Conservation (phyloP, 2,797 vertebrate genomes). For the Neostethus bicornis region DNA sequence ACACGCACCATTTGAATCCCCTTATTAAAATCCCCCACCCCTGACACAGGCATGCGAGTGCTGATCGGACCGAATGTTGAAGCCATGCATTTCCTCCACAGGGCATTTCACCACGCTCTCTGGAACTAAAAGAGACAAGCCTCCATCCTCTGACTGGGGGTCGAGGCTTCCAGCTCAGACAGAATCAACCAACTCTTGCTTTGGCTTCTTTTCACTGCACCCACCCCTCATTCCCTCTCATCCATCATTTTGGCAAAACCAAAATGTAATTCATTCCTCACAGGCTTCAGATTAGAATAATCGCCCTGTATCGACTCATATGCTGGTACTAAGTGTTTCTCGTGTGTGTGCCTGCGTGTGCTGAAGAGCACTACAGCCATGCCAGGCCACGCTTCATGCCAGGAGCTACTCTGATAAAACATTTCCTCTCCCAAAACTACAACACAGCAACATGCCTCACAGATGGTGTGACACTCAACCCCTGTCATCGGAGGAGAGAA, state of each 20-base stretch:
- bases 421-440: slow-evolving; percentile 36
- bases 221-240: slow-evolving; percentile 26
- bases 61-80: slow-evolving; percentile 58
- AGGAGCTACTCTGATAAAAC: slow-evolving; percentile 55
- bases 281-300: slow-evolving; percentile 37
- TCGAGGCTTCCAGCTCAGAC: slow-evolving; percentile 68
- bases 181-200: slow-evolving; percentile 63
- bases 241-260: slow-evolving; percentile 22
- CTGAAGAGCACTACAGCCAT: slow-evolving; percentile 12
- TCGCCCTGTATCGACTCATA: slow-evolving; percentile 14
- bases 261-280: slow-evolving; percentile 33
- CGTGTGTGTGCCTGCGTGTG: not conserved
- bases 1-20: slow-evolving; percentile 48
- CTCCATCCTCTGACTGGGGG: slow-evolving; percentile 61
- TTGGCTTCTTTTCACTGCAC: slow-evolving; percentile 25
- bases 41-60: slow-evolving; percentile 43
- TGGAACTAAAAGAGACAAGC: slow-evolving; percentile 73
- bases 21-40: slow-evolving; percentile 47
- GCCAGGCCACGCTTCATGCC: slow-evolving; percentile 23
- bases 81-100: slow-evolving; percentile 60
- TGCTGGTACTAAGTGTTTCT: not conserved
- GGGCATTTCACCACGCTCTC: slow-evolving; percentile 68
- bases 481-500: slow-evolving; percentile 65
- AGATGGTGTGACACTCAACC: slow-evolving; percentile 77
- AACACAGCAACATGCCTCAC: slow-evolving; percentile 61